Base-by-base conservation (phyloP, 2,797 vertebrate species). In the Alcedo quadribrachys region DNA sequence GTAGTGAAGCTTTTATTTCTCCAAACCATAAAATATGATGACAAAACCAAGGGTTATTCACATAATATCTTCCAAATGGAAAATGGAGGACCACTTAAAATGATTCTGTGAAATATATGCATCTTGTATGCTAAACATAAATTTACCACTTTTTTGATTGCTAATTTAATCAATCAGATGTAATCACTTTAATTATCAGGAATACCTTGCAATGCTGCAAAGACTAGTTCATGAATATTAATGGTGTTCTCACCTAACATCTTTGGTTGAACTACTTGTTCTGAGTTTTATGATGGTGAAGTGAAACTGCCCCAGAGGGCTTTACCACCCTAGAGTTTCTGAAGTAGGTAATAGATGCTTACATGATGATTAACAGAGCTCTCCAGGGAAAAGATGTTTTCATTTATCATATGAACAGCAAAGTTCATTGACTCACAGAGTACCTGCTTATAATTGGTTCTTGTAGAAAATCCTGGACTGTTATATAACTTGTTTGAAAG, bases 1-100 rank as follows among this genome's bases (percentile, higher is more conserved):
- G 37, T 48, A 78, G 70, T 28, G 79, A 87, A 85, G 62, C 54
- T 94, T 92, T 87, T 79, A n/a, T 83, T 76, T 92, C 80, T 85
- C 54, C 30, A 76, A 79, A 81, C 51, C 66, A 73, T 78, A 75
- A 89, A 89, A 68, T 82, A 62, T 1, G 8, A 65, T 77, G 75
- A 67, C 46, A 86, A 82, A 92, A 92, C 7, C 60, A 71, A 62
- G 14, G 15, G 15, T 30, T 81, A 27, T 65, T 85, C 79, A 65
- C 67, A 33, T 48, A 43, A 62, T 63, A 69, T 15, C 63, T 91
- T 60, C 25, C 6, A 73, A 79, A 81, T 57, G 28, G 73, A 89
- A 85, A 81, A 62, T n/a, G 21, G 74, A 73, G 16, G 10, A 48
- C 30, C 14, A 61, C n/a, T 73, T 83, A 13, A 73, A 93, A 69